Base-by-base conservation (phyloP, 2,888 invertebrate genomes). In the Chloromyia formosa region DNA sequence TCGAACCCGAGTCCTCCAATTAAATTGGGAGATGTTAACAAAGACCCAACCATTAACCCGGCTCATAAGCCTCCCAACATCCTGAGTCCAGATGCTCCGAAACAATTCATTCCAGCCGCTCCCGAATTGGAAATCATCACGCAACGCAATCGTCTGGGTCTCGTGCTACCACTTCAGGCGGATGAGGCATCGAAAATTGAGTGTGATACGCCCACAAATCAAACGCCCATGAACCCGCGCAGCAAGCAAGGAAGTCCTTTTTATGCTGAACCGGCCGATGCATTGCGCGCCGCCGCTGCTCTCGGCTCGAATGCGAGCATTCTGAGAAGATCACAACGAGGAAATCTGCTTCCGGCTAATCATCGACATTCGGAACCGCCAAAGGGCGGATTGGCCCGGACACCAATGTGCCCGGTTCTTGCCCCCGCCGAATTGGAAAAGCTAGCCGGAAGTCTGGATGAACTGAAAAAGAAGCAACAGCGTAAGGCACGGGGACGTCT, bases 191-290 rank as follows among this genome's bases (percentile, higher is more conserved):
- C 80, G 3, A 80, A 79, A 23, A 77, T 80, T n/a, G 83, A 82
- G 1, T 83, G 81, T 4, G 82, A 81, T 10, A 84, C 84, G 42
- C 84, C 85, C 40, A 84, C 84, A 1, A 82, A 56, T 10, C 83
- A 80, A 18, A 82, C 81, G 3, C 81, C 82, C 3, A 78, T 81
- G 0, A 83, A 82, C 9, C 77, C 79, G 1, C 82, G 85, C 54
- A 86, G 86, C 76, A 93, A 93, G 78, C 92, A 94, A 82, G 92
- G 92, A 14, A 94, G 94, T 83, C 95, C 95, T 0, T 94, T 94
- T 82, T 95, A 95, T 82, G 94, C 94, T 1, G 95, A 95, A 84
- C 95, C 95, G 35, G 94, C 95, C 12, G 95, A 95, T 86, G 91
- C 94, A 27, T 87, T 95, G 74, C 89, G 90, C 81, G 84, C 84